Percentiles rank a stretch among this genome's conserved stretches.
These are phyloP conservation scores for Pygoscelis adeliae DNA, from an alignment of 2,113 vertebrate genomes.

Conservation along the genomic window DNA sequence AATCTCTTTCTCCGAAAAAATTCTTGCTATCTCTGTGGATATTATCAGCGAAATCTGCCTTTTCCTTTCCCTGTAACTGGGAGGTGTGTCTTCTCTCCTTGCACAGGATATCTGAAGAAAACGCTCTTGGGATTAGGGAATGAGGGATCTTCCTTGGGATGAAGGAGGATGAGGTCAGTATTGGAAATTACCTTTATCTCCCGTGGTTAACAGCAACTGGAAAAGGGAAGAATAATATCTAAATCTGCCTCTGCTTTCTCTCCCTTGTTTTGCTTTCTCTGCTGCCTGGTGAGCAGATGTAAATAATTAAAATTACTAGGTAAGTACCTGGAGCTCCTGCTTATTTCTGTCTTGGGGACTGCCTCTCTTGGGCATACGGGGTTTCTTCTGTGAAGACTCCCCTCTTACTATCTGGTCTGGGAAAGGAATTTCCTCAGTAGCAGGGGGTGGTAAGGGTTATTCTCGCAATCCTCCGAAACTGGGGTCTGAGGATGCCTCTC, in stretches of 20 bases:
- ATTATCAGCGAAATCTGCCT: background rate
- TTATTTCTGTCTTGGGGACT: background rate
- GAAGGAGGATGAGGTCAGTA: background rate
- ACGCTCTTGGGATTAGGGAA: background rate
- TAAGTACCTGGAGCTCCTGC: background rate
- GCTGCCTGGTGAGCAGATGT: background rate
- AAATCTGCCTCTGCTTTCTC: background rate
- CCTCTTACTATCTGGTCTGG: background rate
- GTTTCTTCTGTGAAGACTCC: background rate
- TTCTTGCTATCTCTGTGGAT: background rate
- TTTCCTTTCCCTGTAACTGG: background rate
- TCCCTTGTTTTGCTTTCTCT: background rate
- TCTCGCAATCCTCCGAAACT: background rate
- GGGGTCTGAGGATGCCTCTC: background rate
- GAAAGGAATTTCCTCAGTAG: background rate
- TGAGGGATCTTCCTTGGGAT: background rate
- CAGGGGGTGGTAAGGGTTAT: background rate
- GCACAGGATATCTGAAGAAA: background rate
- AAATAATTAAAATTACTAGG: conserved; percentile 18
- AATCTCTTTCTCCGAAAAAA: background rate
- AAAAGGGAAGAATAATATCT: background rate
- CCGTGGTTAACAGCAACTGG: background rate
- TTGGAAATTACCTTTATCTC: conserved; percentile 32
- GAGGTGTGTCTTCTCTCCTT: conserved; percentile 15
- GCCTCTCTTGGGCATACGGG: background rate